Evolutionary conservation across 2,113 vertebrate species (phyloP).

Genomic region (Crypturellus undulatus): DNA sequence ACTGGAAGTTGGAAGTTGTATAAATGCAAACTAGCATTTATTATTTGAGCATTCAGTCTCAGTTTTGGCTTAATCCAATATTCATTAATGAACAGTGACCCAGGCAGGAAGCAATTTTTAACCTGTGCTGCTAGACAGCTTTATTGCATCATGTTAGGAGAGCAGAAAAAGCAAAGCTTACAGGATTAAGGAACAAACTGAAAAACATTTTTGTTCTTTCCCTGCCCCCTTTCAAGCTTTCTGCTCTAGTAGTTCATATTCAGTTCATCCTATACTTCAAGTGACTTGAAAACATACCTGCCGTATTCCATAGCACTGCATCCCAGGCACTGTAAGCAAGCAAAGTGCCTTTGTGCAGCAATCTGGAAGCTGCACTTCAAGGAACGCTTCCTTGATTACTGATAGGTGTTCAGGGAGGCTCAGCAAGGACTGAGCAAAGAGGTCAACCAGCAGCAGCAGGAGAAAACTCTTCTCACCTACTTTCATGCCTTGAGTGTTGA

Average conservation of each 20-base stretch:
- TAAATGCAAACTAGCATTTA: not conserved
- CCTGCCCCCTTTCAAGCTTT: slow-evolving; percentile 26
- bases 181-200: not conserved
- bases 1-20: not conserved
- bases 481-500: not conserved
- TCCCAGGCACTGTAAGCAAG: not conserved
- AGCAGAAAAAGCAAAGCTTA: not conserved
- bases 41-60: not conserved
- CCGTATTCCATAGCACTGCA: not conserved
- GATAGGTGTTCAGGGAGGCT: not conserved
- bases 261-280: not conserved
- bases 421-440: not conserved
- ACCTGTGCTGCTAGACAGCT: not conserved
- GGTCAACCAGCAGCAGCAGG: not conserved
- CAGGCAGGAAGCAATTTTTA: not conserved
- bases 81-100: not conserved
- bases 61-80: not conserved
- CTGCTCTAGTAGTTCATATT: slow-evolving; percentile 13
- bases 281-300: slow-evolving; percentile 15
- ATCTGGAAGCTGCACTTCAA: slow-evolving; percentile 9
- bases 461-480: not conserved
- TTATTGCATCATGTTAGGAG: not conserved
- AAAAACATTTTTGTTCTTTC: not conserved
- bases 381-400: not conserved
- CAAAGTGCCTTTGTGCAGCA: slow-evolving; percentile 14